Conservation (phyloP, 2,113 vertebrate genomes). For the Protobothrops mucrosquamatus region DNA sequence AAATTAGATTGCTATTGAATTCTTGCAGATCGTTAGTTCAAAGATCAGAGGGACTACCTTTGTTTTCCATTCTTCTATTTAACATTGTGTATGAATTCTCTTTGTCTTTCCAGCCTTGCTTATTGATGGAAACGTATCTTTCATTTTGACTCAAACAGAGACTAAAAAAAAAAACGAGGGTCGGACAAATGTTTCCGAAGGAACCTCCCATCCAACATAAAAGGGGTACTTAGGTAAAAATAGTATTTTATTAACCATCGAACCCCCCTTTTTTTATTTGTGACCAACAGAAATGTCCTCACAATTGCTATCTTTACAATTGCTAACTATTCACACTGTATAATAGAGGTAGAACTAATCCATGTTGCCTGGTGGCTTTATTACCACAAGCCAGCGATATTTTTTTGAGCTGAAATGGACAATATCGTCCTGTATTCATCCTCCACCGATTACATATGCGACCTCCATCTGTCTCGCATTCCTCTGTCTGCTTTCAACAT, state of each 20-base stretch:
- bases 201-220: no score
- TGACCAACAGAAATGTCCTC: no score
- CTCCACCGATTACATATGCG: neutral
- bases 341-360: neutral
- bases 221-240: no score
- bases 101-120: neutral
- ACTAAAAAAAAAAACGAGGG: no score
- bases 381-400: neutral
- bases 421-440: neutral
- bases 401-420: neutral
- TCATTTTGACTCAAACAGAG: neutral
- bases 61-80: neutral
- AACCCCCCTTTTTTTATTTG: no score
- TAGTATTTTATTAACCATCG: no score
- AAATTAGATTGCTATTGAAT: constrained; percentile 16
- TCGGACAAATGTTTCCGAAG: no score
- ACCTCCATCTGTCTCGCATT: neutral
- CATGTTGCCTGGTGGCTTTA: neutral
- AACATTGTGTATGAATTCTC: neutral
- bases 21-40: neutral
- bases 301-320: neutral
- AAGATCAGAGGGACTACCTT: neutral
- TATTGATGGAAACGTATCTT: neutral
- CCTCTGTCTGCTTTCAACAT: neutral
- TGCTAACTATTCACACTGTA: neutral